These are phyloP conservation scores for Leptopilina clavipes DNA, from an alignment of 1,140 invertebrate species.

Conservation along the genomic window DNA sequence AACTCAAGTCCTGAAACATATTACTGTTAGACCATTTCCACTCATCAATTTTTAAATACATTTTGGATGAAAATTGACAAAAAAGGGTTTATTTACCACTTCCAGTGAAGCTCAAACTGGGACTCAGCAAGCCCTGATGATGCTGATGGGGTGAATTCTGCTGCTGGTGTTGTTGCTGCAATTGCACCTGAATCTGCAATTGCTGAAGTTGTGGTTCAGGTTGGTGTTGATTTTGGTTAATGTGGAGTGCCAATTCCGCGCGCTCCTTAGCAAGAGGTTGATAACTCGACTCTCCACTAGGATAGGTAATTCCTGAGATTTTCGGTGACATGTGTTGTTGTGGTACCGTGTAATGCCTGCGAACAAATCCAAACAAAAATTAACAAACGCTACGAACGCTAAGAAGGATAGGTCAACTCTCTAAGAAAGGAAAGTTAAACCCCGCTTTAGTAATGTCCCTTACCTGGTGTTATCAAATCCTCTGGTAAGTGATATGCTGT, in stretches of 20 bases:
- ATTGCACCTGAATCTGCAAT: constrained; percentile 81
- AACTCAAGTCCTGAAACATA: constrained; percentile 77
- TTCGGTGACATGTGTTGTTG: constrained; percentile 66
- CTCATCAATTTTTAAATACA: no score
- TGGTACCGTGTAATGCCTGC: constrained; percentile 69
- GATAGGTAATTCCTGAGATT: constrained; percentile 59
- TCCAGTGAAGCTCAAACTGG: constrained; percentile 81
- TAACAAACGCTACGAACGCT: no score
- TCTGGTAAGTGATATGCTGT: constrained; percentile 73
- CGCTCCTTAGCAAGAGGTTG: constrained; percentile 72
- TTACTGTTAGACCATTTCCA: no score
- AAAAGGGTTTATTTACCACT: constrained; percentile 65
- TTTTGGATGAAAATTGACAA: no score
- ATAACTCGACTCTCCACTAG: constrained; percentile 66
- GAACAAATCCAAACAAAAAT: no score
- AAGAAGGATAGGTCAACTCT: no score
- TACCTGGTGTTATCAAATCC: constrained; percentile 72
- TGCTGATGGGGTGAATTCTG: constrained; percentile 80
- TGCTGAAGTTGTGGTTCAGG: constrained; percentile 78
- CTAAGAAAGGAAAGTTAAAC: no score
- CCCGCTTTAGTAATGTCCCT: no score
- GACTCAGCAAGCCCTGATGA: constrained; percentile 79
- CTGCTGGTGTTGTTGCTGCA: constrained; percentile 76
- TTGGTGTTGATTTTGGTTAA: constrained; percentile 69
- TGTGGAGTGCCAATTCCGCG: constrained; percentile 70